phyloP scores from a whole-genome alignment of 2,888 invertebrate genomes.

The Salpingus planirostris region DNA sequence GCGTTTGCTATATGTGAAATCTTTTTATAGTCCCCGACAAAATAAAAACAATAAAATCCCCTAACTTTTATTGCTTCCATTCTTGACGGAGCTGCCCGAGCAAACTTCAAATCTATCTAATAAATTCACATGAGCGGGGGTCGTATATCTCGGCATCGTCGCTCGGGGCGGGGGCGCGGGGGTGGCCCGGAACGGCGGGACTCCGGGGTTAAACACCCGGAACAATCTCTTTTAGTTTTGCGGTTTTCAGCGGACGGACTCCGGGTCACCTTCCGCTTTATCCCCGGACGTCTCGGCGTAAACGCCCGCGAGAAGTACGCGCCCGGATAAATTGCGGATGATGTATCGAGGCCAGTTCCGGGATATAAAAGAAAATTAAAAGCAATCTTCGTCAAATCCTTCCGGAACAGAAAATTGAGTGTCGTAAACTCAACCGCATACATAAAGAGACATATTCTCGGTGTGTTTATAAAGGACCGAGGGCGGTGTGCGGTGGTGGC shows the following conservation, averaged over 20 bases:
- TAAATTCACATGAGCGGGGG: constrained; percentile 23
- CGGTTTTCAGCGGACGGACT: constrained; percentile 29
- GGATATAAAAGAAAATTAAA: too few relatives aligned
- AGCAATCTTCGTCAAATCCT: too few relatives aligned
- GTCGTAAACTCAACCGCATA: too few relatives aligned
- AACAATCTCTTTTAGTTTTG: constrained; percentile 33
- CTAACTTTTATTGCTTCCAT: constrained; percentile 23
- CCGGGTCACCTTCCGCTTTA: constrained; percentile 26
- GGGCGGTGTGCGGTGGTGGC: too few relatives aligned
- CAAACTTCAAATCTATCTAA: constrained; percentile 24
- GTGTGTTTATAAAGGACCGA: too few relatives aligned
- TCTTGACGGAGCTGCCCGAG: constrained; percentile 17
- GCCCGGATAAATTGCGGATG: too few relatives aligned
- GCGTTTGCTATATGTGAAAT: constrained; percentile 10
- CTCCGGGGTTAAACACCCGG: constrained; percentile 29
- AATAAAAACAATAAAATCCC: constrained; percentile 19
- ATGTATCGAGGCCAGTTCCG: too few relatives aligned
- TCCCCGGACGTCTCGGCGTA: constrained; percentile 8
- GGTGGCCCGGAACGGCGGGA: constrained; percentile 17
- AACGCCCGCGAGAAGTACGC: too few relatives aligned
- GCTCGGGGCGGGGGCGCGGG: constrained; percentile 6
- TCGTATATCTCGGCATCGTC: constrained; percentile 16
- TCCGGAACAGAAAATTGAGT: too few relatives aligned
- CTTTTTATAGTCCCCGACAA: constrained; percentile 18
- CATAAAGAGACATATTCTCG: too few relatives aligned